phyloP scores from a whole-genome alignment of 2,797 vertebrate species.

The Moxostoma hubbsi region DNA sequence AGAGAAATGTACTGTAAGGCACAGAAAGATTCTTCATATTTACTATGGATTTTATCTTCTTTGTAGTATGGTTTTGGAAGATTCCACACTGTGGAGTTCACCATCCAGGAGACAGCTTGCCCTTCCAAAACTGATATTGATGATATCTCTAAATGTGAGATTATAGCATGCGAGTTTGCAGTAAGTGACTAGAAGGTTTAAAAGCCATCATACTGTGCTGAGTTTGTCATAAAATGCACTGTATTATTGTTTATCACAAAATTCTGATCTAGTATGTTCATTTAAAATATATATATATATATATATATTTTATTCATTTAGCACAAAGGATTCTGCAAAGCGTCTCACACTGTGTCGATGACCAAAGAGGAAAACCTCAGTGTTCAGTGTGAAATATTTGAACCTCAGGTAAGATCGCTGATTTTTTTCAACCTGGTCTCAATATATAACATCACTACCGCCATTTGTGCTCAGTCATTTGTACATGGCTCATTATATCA shows the following conservation, averaged over 20 bases:
- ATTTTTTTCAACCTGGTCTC: neutral
- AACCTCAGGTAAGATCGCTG: slow-evolving; percentile 73
- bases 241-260: neutral
- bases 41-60: neutral
- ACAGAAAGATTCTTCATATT: neutral
- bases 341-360: neutral
- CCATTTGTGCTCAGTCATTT: no score
- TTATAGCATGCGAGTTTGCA: slow-evolving; percentile 77
- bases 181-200: slow-evolving; percentile 66
- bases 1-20: neutral
- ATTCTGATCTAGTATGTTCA: neutral
- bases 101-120: slow-evolving; percentile 67
- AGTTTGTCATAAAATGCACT: neutral
- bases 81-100: slow-evolving; percentile 58
- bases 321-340: slow-evolving; percentile 80
- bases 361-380: neutral
- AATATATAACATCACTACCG: no score
- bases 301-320: slow-evolving; percentile 43
- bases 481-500: no score
- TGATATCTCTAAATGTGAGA: slow-evolving; percentile 62
- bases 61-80: slow-evolving; percentile 45
- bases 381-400: slow-evolving; percentile 75
- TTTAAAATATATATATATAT: no score
- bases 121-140: slow-evolving; percentile 22
- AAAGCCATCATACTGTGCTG: neutral